Conservation (phyloP, 2,888 invertebrate species). For the Clitarchus hookeri region DNA sequence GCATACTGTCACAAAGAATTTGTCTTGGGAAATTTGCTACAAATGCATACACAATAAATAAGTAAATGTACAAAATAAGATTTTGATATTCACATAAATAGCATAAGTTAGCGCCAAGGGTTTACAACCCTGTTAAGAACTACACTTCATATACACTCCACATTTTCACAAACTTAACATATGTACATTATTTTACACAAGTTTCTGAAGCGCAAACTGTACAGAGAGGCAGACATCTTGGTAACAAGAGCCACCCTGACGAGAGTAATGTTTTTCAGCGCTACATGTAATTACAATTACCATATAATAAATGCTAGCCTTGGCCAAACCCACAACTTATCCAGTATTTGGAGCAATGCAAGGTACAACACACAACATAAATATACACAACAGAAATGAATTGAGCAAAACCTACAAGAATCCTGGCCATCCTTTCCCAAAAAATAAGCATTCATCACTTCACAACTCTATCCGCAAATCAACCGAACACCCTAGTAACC, state of each 20-base stretch:
- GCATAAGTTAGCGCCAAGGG: neutral
- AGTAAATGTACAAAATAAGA: neutral
- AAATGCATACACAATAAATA: conserved; percentile 12
- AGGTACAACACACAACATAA: neutral
- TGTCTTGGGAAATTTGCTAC: neutral
- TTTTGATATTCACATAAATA: neutral
- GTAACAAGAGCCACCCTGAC: neutral
- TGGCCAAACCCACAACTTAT: neutral
- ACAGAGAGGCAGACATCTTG: neutral
- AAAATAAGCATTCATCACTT: no score
- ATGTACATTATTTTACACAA: neutral
- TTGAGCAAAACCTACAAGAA: conserved; percentile 1
- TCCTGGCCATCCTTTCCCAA: no score
- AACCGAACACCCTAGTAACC: no score
- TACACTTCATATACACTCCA: neutral
- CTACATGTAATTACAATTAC: neutral
- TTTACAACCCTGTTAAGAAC: neutral
- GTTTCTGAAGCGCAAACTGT: neutral
- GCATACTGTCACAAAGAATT: neutral
- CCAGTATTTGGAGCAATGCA: neutral
- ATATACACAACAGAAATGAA: neutral
- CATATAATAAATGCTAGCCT: neutral
- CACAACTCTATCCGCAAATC: no score
- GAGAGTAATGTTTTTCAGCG: neutral
- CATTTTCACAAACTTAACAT: neutral